Evolutionary conservation across 2,797 vertebrate genomes (phyloP).

Genomic region (Aplochiton taeniatus): DNA sequence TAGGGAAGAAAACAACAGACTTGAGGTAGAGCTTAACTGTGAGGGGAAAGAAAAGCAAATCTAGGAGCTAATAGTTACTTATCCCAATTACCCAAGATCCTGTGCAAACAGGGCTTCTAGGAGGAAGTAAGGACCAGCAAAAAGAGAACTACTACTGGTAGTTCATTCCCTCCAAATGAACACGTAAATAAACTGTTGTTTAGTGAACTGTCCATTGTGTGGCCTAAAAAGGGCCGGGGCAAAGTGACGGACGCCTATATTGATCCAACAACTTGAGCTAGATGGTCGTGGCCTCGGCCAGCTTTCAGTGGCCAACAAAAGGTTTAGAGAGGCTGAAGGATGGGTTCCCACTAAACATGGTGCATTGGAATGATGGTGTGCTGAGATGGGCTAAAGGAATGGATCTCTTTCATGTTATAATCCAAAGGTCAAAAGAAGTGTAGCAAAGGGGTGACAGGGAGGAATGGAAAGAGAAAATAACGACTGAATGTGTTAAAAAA

Average conservation of each 20-base stretch:
- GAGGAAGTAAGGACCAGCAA: constrained; percentile 10
- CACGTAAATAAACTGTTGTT: constrained; percentile 77
- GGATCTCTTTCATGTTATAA: constrained; percentile 55
- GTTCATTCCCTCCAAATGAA: constrained; percentile 73
- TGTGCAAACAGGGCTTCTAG: constrained; percentile 35
- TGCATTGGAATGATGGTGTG: constrained; percentile 62
- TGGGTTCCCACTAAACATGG: constrained; percentile 61
- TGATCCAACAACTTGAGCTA: constrained; percentile 76
- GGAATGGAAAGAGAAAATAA: constrained; percentile 30
- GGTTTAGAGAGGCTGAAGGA: constrained; percentile 70
- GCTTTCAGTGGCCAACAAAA: constrained; percentile 76
- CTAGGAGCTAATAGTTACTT: constrained; percentile 21
- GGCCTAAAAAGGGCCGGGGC: constrained; percentile 61
- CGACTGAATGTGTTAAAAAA: constrained; percentile 53
- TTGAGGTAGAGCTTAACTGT: background rate
- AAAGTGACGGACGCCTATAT: constrained; percentile 79
- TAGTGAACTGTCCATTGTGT: constrained; percentile 73
- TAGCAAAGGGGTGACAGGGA: constrained; percentile 33
- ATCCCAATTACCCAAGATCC: constrained; percentile 36
- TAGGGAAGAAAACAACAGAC: constrained; percentile 3
- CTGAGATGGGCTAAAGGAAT: constrained; percentile 45
- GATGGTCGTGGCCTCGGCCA: constrained; percentile 70
- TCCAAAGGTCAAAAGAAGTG: constrained; percentile 57
- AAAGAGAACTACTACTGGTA: constrained; percentile 50
- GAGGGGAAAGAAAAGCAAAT: constrained; percentile 9